Evolutionary conservation across 2,797 vertebrate species (phyloP), one percentile per base, ranked within the genome.

Genomic region (Lacerta agilis): DNA sequence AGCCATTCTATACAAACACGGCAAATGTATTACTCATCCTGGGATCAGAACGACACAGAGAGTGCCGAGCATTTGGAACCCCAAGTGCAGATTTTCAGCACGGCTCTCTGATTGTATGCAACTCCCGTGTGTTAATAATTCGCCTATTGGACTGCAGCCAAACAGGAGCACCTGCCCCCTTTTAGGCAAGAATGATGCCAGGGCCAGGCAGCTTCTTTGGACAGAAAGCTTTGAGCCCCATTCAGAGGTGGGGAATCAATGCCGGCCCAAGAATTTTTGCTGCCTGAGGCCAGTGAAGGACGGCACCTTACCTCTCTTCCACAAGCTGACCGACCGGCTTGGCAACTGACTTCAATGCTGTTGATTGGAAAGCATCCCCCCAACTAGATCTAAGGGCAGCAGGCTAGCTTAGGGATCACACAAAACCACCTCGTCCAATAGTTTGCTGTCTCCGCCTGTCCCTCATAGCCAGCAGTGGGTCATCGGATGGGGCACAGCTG

Each of bases 1-100:
- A 43, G 88, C 80, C 92, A 84, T 89, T 89, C 90, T 89, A 38
- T 8, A 85, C 84, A 92, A 86, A 91, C 83, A n/a, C 71, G 90
- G 89, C 87, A 81, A 92, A 55, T 17, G 55, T 45, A 81, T 87
- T 81, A 87, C 69, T 81, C 86, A 87, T 81, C 45, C 36, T 43
- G 61, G 78, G 81, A 81, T 23, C 25, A 61, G 49, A 87, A 69
- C 81, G 79, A 45, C 49, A 18, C 69, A 33, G 18, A 43, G 55
- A 73, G 18, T 38, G 49, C 55, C 64, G 58, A 49, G 49, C 41
- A 10, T 55, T 45, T 78, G 41, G 41, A 77, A 72, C 79, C 75
- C 64, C 79, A 61, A 71, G 43, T n/a, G 67, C 61, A 88, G 45
- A 41, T 83, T 43, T 69, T 33, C 64, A n/a, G 29, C 9, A 13